Base-by-base conservation (phyloP, 2,797 vertebrate species). In the Oophaga sylvatica region DNA sequence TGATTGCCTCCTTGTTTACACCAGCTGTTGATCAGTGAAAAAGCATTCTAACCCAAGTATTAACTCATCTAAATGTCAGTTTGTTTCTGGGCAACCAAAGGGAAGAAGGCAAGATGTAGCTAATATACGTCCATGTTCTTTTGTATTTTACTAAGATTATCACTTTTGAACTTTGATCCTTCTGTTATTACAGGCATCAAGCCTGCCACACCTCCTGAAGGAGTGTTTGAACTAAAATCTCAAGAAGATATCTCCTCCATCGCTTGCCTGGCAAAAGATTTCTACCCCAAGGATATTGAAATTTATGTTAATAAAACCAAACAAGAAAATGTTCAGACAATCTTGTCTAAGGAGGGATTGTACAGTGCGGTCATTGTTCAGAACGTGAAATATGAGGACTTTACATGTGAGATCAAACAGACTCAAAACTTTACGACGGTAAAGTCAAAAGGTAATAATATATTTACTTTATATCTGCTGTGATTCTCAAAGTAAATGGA, bases 231-330 rank as follows among this genome's bases (percentile, higher is more conserved):
- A 63, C 90, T 93, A 89, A 92, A 63, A 90, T 76, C 90, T 56
- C 77, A 29, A n/a, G 57, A 0, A 0, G 91, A 91, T 70, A 86
- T 67, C 53, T 90, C 90, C 0, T 83, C 87, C 0, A 89, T 91
- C 13, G 91, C 92, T 56, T 94, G 93, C 62, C 84, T 94, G 84
- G 92, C 90, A 63, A 92, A 92, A 48, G 90, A 94, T 76, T 93
- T 93, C 90, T 93, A 91, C 31, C 93, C 93, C 19, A 93, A 91
- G 53, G 3, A 78, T 3, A 75, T 93, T 19, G 15, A 85, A 5
- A 84, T 92, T 56, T 84, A 88, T 53, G 73, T 87, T 57, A 90
- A 63, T 53, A 48, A 89, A 77, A 79, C 3, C 1, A 60, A 80
- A 68, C 90, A 81, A 84, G 84, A 89, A 0, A 65, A 83, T 29